Evolutionary conservation across 1,140 invertebrate genomes (phyloP).

Genomic region (Zeugodacus cucurbitae): DNA sequence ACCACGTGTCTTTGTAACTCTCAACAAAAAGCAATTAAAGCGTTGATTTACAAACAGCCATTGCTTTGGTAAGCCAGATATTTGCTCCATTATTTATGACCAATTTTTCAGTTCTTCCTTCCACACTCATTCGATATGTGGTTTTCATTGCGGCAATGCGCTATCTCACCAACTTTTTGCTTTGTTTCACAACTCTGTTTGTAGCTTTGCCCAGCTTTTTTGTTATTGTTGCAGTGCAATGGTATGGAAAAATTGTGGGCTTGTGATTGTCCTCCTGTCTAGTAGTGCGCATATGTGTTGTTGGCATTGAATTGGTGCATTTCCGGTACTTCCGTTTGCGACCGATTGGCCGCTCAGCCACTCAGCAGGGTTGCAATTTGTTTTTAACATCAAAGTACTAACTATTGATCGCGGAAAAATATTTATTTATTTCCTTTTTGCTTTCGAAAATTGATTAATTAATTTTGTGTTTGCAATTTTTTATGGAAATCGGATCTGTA

Average conservation of each 20-base stretch:
- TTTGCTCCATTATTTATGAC: slow-evolving; percentile 16
- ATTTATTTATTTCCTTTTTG: background rate
- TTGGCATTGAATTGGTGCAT: background rate
- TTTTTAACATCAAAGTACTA: background rate
- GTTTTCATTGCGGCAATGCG: background rate
- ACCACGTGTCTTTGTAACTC: too few species aligned
- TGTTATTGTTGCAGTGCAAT: background rate
- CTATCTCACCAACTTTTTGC: background rate
- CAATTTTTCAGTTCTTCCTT: slow-evolving; percentile 6
- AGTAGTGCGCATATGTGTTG: background rate
- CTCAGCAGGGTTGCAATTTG: background rate
- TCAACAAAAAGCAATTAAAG: background rate
- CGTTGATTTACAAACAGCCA: background rate
- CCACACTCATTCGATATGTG: background rate
- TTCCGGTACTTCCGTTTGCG: background rate
- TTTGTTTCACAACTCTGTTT: background rate
- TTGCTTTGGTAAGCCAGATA: background rate
- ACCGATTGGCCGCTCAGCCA: background rate
- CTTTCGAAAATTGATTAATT: background rate
- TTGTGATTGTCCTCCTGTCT: background rate
- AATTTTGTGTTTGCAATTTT: too few species aligned
- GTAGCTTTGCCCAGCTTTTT: background rate
- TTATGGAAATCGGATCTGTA: too few species aligned
- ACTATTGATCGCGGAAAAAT: background rate
- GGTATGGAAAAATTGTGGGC: background rate